These are phyloP conservation scores for Leptoteleia sp. DNA, from an alignment of 1,140 invertebrate genomes.

Conservation along the genomic window DNA sequence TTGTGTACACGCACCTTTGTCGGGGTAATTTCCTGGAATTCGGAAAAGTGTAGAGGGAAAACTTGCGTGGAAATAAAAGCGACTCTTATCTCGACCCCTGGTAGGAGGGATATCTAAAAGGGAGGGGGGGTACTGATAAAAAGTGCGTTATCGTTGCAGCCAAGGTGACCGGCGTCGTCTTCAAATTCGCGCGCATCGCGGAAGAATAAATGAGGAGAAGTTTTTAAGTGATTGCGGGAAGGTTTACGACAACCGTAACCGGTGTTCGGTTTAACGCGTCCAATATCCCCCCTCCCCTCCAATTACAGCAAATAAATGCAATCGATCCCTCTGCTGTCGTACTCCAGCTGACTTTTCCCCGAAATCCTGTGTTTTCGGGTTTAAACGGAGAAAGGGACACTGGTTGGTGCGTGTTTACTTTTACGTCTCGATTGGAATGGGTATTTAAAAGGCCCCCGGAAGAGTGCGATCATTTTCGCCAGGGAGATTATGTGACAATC, in stretches of 20 bases:
- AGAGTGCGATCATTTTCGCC: slow-evolving; percentile 7
- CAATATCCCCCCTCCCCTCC: slow-evolving; percentile 74
- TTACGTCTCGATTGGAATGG: background rate
- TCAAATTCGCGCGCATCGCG: slow-evolving; percentile 24
- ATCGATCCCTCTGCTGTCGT: slow-evolving; percentile 65
- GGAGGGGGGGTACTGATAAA: too few relatives aligned
- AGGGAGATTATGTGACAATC: too few relatives aligned
- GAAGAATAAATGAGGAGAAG: slow-evolving; percentile 69
- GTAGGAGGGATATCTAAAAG: too few relatives aligned
- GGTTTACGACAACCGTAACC: slow-evolving; percentile 78
- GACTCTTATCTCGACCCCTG: background rate
- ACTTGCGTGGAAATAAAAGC: background rate
- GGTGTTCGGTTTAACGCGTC: slow-evolving; percentile 78
- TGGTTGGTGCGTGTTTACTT: slow-evolving; percentile 21
- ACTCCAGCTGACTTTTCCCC: slow-evolving; percentile 1
- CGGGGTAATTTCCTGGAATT: slow-evolving; percentile 11
- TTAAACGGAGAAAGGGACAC: slow-evolving; percentile 3
- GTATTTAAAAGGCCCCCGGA: slow-evolving; percentile 19
- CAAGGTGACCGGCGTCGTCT: background rate
- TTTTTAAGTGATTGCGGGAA: slow-evolving; percentile 79
- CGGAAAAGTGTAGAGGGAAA: slow-evolving; percentile 5
- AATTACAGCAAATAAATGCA: slow-evolving; percentile 78
- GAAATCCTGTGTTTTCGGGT: slow-evolving; percentile 4
- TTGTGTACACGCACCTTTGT: slow-evolving; percentile 34
- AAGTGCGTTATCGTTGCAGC: slow-evolving; percentile 4